Evolutionary conservation across 2,113 vertebrate species (phyloP), one percentile per base, ranked within the genome.

Genomic region (Syrrhaptes paradoxus): DNA sequence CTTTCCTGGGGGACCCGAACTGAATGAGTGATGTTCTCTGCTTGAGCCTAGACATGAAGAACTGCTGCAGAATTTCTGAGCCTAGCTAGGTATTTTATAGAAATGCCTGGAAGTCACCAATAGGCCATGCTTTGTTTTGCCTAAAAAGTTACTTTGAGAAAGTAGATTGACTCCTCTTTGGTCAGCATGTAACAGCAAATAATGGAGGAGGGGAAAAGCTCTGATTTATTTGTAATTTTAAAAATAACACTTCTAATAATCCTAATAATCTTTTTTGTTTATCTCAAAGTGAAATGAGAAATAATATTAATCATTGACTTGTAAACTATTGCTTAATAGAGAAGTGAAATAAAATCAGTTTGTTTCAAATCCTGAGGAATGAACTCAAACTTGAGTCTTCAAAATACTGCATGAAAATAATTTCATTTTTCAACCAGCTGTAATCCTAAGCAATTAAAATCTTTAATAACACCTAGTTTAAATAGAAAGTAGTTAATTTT

Each of bases 401-500:
- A 85, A 82, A 75, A 87, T 55, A 34, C 26, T 38, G 24, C 24
- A 59, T 61, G 67, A 92, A 90, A 90, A 93, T 51, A 77, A 57
- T 46, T 82, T 26, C 3, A 32, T 72, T 96, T 93, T 95, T 79
- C 78, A 90, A 57, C 24, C 29, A 79, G 20, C 57, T 79, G 34
- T 85, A 93, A 68, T 85, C 62, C 34, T 52, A 75, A 90, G 54
- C 17, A 87, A 68, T 90, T 95, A 79, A 79, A 90, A 73, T 73
- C 54, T 76, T 85, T 88, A 79, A 34, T 59, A 92, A 65, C 17
- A 82, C 65, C 16, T 61, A 74, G 31, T 38, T 76, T 55, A 90
- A 72, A 90, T 11, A 92, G 48, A 75, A 90, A 83, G 7, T 28
- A 45, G 71, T 65, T 85, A 85, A 68, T 85, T 93, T 85, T 85